A percentile compares a stretch with the other conserved stretches of the same genome.
These are phyloP conservation scores for Paradoxurus hermaphroditus DNA, from an alignment of 2,113 vertebrate species.

Conservation along the genomic window DNA sequence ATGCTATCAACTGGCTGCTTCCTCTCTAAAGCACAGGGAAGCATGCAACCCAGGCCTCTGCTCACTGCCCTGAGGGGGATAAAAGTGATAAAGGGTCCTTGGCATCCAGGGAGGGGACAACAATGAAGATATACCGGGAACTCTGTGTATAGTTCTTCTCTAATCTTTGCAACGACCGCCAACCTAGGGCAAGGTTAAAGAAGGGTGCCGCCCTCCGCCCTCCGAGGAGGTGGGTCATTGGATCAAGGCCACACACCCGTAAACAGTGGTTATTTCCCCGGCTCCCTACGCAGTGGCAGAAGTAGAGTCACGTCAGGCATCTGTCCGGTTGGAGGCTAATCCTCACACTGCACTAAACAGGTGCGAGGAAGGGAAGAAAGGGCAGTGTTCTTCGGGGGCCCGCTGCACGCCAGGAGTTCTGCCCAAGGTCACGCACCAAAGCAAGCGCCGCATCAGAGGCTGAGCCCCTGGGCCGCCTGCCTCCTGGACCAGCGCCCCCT, in stretches of 20 bases:
- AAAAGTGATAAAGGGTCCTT: background rate
- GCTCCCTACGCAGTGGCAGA: background rate
- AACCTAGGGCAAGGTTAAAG: background rate
- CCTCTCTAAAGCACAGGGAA: background rate
- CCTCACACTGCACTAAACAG: background rate
- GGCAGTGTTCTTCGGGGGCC: background rate
- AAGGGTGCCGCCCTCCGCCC: background rate
- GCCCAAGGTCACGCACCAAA: background rate
- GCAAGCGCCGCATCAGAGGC: background rate
- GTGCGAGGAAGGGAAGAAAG: background rate
- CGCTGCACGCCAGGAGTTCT: background rate
- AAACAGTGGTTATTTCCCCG: background rate
- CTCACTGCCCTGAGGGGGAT: no score
- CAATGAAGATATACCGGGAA: background rate
- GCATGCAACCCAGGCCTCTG: background rate
- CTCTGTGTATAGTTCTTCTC: background rate
- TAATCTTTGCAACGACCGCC: background rate
- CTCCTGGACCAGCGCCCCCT: background rate
- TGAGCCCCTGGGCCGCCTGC: background rate
- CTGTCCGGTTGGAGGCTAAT: background rate
- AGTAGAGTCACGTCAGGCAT: background rate
- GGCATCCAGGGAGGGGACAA: background rate
- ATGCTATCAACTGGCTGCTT: background rate
- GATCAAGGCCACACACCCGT: background rate
- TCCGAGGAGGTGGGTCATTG: background rate